Percentiles rank a stretch among this genome's conserved stretches.
Conservation (phyloP, 1,140 invertebrate species). For the Tribolium castaneum region DNA sequence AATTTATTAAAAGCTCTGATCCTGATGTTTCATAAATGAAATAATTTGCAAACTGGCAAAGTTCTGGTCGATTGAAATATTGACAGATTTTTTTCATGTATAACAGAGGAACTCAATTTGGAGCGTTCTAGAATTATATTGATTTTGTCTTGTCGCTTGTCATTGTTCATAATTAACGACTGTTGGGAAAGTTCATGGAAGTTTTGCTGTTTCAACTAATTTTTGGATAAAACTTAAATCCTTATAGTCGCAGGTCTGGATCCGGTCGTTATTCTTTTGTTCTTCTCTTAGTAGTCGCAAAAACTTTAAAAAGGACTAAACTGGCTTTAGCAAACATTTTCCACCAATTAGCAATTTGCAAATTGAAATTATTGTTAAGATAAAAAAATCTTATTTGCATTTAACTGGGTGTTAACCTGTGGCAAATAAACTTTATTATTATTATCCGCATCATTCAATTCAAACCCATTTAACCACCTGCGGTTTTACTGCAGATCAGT, state of each 20-base stretch:
- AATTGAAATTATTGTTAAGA: too few species aligned
- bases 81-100: background rate
- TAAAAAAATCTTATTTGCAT: background rate
- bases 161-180: constrained; percentile 26
- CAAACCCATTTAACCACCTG: background rate
- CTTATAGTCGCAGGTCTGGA: background rate
- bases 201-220: constrained; percentile 15
- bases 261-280: background rate
- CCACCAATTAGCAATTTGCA: background rate
- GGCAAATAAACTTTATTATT: background rate
- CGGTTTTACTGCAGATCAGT: background rate
- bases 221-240: constrained; percentile 30
- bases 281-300: background rate
- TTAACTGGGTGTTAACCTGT: background rate
- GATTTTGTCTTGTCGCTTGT: constrained; percentile 29
- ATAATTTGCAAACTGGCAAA: background rate
- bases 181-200: constrained; percentile 3
- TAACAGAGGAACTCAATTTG: background rate
- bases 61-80: background rate
- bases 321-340: background rate
- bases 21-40: too few species aligned
- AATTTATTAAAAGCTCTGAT: too few species aligned
- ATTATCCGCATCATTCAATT: background rate
- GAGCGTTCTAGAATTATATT: constrained; percentile 49
- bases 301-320: background rate